Percentiles rank a stretch among this genome's conserved stretches.
phyloP scores from a whole-genome alignment of 2,113 vertebrate species.

The Anseranas semipalmata region DNA sequence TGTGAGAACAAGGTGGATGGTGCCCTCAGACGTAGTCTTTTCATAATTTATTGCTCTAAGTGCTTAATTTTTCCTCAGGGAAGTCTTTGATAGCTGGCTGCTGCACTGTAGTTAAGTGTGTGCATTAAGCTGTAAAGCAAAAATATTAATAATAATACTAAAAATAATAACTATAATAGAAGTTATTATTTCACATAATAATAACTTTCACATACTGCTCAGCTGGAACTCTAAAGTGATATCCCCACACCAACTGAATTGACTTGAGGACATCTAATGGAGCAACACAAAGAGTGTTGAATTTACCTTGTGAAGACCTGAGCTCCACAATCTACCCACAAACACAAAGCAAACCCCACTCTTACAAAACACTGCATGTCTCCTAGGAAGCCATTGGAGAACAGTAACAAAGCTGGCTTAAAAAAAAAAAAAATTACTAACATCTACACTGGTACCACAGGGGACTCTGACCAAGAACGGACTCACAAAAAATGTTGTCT shows the following conservation, averaged over 20 bases:
- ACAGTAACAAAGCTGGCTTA: not conserved
- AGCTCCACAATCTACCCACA: not conserved
- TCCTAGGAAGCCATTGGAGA: conserved; percentile 35
- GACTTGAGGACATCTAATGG: not conserved
- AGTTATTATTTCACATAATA: conserved; percentile 19
- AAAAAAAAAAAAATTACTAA: not conserved
- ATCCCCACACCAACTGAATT: not conserved
- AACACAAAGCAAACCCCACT: conserved; percentile 17
- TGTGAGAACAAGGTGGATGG: conserved; percentile 85
- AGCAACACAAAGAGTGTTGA: not conserved
- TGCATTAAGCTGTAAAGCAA: conserved; percentile 49
- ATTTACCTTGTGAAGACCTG: conserved; percentile 11
- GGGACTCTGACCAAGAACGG: conserved; percentile 44
- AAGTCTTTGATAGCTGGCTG: conserved; percentile 78
- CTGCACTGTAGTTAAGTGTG: conserved; percentile 37
- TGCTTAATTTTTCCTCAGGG: conserved; percentile 84
- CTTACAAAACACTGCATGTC: accelerated
- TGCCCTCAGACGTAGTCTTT: conserved; percentile 82
- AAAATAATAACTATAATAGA: conserved; percentile 9
- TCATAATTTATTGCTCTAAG: conserved; percentile 83
- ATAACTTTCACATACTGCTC: not conserved
- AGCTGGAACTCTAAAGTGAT: not conserved
- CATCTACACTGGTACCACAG: not conserved
- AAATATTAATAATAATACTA: conserved; percentile 40
- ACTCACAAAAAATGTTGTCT: conserved; percentile 1